Conservation (phyloP, 2,888 invertebrate species). For the Hydroisotoma schaefferi region DNA sequence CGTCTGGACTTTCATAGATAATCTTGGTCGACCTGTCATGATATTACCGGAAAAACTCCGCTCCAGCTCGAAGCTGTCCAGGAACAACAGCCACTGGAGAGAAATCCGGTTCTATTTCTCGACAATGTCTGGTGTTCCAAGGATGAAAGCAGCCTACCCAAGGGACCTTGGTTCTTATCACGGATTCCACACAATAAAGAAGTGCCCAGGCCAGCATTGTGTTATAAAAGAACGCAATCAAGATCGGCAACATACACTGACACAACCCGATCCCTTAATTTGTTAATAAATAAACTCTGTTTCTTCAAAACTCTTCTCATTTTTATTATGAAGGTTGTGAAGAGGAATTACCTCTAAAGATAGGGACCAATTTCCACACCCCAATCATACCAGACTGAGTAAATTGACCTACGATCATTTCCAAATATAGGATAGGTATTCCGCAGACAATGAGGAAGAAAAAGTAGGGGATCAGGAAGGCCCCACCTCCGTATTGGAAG, state of each 20-base stretch:
- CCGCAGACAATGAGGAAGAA: slow-evolving; percentile 3
- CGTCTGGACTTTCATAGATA: neutral
- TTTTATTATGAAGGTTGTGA: neutral
- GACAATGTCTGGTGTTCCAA: neutral
- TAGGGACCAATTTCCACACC: slow-evolving; percentile 1
- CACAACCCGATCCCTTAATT: neutral
- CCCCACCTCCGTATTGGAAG: neutral
- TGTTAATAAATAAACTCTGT: neutral
- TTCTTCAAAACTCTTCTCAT: neutral
- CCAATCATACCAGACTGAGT: neutral
- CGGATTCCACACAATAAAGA: neutral
- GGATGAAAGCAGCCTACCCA: neutral
- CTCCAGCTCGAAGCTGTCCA: neutral
- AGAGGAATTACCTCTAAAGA: neutral
- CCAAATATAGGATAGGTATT: slow-evolving; percentile 1
- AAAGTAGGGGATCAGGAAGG: slow-evolving; percentile 1
- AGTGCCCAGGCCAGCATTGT: neutral
- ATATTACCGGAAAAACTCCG: slow-evolving; percentile 2
- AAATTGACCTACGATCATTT: slow-evolving; percentile 4
- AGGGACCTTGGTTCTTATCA: neutral
- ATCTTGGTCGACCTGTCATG: neutral
- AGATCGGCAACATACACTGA: neutral
- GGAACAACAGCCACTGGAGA: neutral
- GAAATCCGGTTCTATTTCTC: slow-evolving; percentile 12
- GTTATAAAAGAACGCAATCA: slow-evolving; percentile 1